Evolutionary conservation across 1,140 invertebrate species (phyloP).

Genomic region (Drosophila saltans): DNA sequence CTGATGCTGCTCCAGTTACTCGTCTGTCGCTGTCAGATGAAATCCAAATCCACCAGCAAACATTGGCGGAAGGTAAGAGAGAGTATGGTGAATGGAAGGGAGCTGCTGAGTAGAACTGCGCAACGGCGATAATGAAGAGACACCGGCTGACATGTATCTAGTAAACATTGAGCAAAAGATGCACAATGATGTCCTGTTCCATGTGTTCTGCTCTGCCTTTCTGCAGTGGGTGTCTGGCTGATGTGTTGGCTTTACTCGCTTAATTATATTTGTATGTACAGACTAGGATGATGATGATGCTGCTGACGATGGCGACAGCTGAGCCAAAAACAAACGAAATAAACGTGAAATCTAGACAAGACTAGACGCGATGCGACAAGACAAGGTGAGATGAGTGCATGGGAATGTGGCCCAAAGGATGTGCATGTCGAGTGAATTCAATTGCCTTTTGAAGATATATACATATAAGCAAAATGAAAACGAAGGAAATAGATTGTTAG

Average conservation of each 20-base stretch:
- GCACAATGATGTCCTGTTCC: conserved; percentile 12
- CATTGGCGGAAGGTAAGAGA: neutral
- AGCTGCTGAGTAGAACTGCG: conserved; percentile 17
- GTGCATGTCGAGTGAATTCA: neutral
- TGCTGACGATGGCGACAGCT: conserved; percentile 33
- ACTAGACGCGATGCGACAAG: conserved; percentile 5
- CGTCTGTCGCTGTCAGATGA: conserved; percentile 41
- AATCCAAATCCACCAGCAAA: conserved; percentile 12
- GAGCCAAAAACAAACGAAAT: conserved; percentile 61
- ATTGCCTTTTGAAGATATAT: neutral
- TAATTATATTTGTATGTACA: conserved; percentile 71
- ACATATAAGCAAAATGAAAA: too few relatives aligned
- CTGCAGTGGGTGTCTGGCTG: conserved; percentile 35
- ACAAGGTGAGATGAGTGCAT: neutral
- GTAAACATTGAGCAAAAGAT: neutral
- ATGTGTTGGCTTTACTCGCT: conserved; percentile 56
- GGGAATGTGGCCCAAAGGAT: neutral
- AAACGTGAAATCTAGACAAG: conserved; percentile 70
- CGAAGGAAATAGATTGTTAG: too few relatives aligned
- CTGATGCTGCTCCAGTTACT: neutral
- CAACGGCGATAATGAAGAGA: conserved; percentile 45
- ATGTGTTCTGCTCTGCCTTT: neutral
- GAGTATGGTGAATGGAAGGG: neutral
- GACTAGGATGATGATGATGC: conserved; percentile 28
- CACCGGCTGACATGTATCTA: conserved; percentile 3